Percentiles rank a stretch among this genome's conserved stretches.
phyloP scores from a whole-genome alignment of 2,797 vertebrate species.

The Gallinago nigripennis region DNA sequence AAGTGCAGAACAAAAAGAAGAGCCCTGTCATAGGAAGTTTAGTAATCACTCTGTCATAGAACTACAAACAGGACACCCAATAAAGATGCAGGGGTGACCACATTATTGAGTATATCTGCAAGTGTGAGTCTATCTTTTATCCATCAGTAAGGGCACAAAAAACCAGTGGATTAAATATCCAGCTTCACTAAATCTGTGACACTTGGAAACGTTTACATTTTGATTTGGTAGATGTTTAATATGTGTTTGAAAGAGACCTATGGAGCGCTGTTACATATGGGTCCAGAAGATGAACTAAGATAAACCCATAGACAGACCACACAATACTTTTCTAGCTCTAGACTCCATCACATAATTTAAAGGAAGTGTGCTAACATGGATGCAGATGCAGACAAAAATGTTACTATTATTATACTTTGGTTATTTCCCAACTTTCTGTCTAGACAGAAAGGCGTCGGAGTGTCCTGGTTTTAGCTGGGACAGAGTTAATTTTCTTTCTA shows the following conservation, averaged over 20 bases:
- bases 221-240: neutral
- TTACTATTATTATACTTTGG: neutral
- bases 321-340: neutral
- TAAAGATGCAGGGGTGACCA: neutral
- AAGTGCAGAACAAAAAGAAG: neutral
- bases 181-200: neutral
- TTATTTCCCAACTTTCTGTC: neutral
- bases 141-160: neutral
- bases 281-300: neutral
- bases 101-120: neutral
- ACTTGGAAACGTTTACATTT: neutral
- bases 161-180: neutral
- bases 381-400: neutral
- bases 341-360: neutral
- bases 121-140: neutral
- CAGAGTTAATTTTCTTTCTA: neutral
- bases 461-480: neutral
- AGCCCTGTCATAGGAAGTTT: neutral
- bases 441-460: neutral
- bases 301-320: neutral
- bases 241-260: neutral
- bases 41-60: neutral
- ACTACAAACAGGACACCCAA: neutral
- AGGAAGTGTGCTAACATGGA: neutral
- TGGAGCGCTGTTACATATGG: neutral